Conservation (phyloP, 2,888 invertebrate genomes). For the Cerastis leucographa region DNA sequence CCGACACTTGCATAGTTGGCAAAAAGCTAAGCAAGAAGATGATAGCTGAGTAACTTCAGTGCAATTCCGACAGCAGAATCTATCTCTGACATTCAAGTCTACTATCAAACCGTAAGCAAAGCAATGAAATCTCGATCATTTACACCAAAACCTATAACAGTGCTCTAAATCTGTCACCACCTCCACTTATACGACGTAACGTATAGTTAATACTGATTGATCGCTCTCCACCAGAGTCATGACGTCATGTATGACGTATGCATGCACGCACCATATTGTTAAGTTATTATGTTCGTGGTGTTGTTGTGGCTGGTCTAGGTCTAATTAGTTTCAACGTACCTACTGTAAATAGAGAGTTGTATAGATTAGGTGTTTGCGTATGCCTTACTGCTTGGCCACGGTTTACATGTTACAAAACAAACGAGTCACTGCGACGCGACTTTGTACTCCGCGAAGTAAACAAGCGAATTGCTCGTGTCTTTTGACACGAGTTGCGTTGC, state of each 20-base stretch:
- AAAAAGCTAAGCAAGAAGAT: no score
- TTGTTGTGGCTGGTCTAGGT: slow-evolving; percentile 52
- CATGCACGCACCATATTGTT: slow-evolving; percentile 41
- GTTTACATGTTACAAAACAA: not conserved
- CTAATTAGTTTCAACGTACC: slow-evolving; percentile 57
- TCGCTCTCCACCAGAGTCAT: slow-evolving; percentile 48
- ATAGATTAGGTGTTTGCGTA: not conserved
- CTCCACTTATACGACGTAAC: slow-evolving; percentile 41
- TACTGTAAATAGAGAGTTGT: slow-evolving; percentile 10
- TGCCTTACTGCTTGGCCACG: not conserved
- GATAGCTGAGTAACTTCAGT: no score
- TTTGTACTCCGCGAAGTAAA: not conserved
- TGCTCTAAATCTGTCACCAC: slow-evolving; percentile 46
- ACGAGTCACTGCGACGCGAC: not conserved
- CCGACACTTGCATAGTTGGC: not conserved
- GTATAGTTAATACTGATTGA: slow-evolving; percentile 64
- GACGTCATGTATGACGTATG: slow-evolving; percentile 62
- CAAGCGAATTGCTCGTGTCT: not conserved
- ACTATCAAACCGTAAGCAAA: not conserved
- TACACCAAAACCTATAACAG: slow-evolving; percentile 2
- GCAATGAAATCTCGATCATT: not conserved
- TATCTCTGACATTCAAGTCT: no score
- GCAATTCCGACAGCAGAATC: no score
- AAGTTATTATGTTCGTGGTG: slow-evolving; percentile 49
- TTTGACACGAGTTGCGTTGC: not conserved